phyloP scores from a whole-genome alignment of 2,888 invertebrate genomes.

The Strigamia transsilvanica region DNA sequence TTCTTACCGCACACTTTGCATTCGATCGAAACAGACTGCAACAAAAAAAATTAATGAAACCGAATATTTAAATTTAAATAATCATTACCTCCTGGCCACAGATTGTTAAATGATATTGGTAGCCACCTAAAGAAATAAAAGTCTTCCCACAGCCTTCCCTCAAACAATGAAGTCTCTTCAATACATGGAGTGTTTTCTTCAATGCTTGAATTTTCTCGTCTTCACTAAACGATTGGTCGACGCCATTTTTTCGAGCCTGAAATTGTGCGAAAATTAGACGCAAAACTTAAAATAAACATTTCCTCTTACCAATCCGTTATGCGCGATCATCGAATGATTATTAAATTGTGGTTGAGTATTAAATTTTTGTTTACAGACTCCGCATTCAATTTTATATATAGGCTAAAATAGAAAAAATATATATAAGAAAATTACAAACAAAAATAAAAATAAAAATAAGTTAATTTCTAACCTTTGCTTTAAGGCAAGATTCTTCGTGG shows the following conservation, averaged over 20 bases:
- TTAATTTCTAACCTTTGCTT: conserved; percentile 1
- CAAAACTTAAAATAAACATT: background rate
- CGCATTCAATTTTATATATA: conserved; percentile 1
- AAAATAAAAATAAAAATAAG: background rate
- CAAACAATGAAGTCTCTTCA: conserved; percentile 25
- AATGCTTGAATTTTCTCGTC: background rate
- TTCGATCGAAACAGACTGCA: background rate
- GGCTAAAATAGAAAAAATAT: conserved; percentile 4
- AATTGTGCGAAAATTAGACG: background rate
- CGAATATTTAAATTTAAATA: background rate
- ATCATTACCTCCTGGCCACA: conserved; percentile 42
- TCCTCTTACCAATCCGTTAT: conserved; percentile 38
- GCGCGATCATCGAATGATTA: conserved; percentile 24
- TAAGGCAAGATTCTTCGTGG: conserved; percentile 13
- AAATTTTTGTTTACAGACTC: conserved; percentile 18
- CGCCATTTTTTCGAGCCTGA: background rate
- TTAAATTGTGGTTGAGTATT: conserved; percentile 19
- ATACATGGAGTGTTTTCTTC: background rate
- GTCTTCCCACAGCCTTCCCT: conserved; percentile 34
- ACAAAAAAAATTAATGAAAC: background rate
- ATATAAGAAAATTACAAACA: background rate
- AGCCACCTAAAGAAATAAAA: conserved; percentile 48
- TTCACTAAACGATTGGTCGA: background rate
- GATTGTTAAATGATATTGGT: conserved; percentile 29
- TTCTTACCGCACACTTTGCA: conserved; percentile 54